Conservation (phyloP, 2,888 invertebrate genomes). For the Molanna angustata region DNA sequence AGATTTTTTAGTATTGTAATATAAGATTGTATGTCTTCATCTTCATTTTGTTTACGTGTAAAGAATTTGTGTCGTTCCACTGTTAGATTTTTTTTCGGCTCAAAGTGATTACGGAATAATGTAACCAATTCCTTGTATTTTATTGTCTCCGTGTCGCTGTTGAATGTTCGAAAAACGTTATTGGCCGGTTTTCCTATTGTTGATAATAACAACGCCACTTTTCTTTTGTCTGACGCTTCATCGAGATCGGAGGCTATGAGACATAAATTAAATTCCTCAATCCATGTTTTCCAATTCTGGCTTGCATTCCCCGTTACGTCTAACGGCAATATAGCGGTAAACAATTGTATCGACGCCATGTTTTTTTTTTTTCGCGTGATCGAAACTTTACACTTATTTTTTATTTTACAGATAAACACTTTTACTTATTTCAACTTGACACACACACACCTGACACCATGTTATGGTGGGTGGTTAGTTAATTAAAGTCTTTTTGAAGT, state of each 20-base stretch:
- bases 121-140: neutral
- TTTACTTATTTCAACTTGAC: no score
- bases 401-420: no score
- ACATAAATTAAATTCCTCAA: neutral
- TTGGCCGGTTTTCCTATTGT: neutral
- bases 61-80: neutral
- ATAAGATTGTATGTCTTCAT: neutral
- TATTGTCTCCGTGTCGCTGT: neutral
- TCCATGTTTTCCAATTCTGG: constrained; percentile 4
- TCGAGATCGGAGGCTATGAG: neutral
- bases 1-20: neutral
- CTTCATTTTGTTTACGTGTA: neutral
- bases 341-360: neutral
- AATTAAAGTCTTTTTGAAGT: no score
- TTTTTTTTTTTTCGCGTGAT: neutral
- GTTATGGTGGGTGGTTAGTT: no score
- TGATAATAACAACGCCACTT: neutral
- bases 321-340: neutral
- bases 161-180: neutral
- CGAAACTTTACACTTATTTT: no score
- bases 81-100: neutral
- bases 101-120: neutral
- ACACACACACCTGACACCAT: no score
- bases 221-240: neutral
- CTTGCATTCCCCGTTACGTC: neutral